A percentile compares a stretch with the other conserved stretches of the same genome.
Conservation (phyloP, 2,113 vertebrate species). For the Pristiophorus japonicus region DNA sequence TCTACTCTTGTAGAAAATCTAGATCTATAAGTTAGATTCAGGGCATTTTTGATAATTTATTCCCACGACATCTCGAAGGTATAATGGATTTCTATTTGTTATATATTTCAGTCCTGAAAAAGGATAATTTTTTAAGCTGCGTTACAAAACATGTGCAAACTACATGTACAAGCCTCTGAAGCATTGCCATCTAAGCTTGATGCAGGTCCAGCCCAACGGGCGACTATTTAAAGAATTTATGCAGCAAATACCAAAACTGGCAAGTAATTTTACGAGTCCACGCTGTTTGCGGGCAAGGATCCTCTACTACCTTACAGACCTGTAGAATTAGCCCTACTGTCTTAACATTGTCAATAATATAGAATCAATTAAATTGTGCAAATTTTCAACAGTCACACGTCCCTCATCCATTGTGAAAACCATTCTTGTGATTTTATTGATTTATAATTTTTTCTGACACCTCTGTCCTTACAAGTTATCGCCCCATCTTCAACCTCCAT, state of each 20-base stretch:
- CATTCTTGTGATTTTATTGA: background rate
- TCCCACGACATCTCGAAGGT: background rate
- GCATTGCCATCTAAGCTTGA: background rate
- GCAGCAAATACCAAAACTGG: background rate
- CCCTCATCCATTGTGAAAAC: background rate
- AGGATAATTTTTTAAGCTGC: background rate
- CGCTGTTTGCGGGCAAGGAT: background rate
- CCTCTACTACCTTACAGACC: background rate
- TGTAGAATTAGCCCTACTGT: background rate
- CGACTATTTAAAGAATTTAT: background rate
- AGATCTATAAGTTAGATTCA: background rate
- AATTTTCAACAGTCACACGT: background rate
- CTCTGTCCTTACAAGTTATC: background rate
- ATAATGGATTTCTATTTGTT: slow-evolving; percentile 13
- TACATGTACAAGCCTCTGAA: background rate
- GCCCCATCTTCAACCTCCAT: background rate
- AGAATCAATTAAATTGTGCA: slow-evolving; percentile 22
- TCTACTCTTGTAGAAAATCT: background rate
- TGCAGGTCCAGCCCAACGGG: background rate
- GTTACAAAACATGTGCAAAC: background rate
- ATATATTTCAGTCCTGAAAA: background rate
- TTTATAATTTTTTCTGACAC: background rate
- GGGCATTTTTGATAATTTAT: background rate
- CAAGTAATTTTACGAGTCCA: background rate
- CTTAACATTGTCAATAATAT: background rate